Evolutionary conservation across 2,888 invertebrate genomes (phyloP).

Genomic region (Amblyteles armatorius): DNA sequence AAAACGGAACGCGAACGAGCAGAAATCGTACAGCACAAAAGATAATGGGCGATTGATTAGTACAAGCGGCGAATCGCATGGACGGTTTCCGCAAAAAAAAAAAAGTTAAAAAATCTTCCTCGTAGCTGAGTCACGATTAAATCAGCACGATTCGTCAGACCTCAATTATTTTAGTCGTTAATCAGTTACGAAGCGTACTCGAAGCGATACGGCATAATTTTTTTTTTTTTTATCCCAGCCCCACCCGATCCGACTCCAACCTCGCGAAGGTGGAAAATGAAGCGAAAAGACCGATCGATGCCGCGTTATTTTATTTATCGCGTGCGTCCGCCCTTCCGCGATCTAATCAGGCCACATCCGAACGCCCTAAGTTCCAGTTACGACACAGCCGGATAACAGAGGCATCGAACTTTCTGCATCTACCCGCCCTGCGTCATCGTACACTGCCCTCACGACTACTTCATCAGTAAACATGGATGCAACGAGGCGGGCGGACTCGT

Average conservation of each 20-base stretch:
- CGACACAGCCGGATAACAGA: not conserved
- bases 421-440: slow-evolving; percentile 41
- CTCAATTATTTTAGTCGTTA: no score
- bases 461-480: slow-evolving; percentile 61
- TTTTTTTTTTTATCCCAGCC: not conserved
- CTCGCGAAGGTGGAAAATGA: no score
- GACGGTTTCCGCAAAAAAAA: no score
- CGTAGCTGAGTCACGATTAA: no score
- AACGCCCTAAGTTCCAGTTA: not conserved
- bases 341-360: not conserved
- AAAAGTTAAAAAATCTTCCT: no score
- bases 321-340: not conserved
- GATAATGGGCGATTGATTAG: no score
- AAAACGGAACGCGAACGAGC: no score
- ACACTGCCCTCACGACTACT: slow-evolving; percentile 22
- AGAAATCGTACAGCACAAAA: no score
- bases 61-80: no score
- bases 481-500: slow-evolving; percentile 72
- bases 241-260: no score
- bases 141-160: no score
- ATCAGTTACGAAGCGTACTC: no score
- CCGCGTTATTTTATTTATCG: not conserved
- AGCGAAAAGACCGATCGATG: not conserved
- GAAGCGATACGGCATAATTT: not conserved
- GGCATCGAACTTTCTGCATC: slow-evolving; percentile 26